phyloP scores from a whole-genome alignment of 2,888 invertebrate species.

The Acronicta leporina region DNA sequence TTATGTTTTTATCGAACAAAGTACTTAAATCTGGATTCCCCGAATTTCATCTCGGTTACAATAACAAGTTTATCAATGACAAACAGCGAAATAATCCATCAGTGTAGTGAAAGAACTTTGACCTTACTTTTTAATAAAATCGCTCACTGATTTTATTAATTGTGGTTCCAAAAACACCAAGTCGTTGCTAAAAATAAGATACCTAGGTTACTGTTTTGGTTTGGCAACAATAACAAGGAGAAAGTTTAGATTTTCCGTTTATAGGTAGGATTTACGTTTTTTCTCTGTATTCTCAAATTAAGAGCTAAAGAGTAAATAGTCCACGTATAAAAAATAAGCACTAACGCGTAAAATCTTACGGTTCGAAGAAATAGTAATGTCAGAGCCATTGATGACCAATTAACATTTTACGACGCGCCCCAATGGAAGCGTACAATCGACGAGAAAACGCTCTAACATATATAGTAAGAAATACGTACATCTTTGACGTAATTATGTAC shows the following conservation, averaged over 20 bases:
- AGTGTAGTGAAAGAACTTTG: conserved; percentile 4
- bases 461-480: not conserved
- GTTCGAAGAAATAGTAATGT: conserved; percentile 60
- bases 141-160: not conserved
- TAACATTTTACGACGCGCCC: conserved; percentile 58
- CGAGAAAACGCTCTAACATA: conserved; percentile 15
- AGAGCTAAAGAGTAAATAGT: conserved; percentile 10
- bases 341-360: conserved; percentile 43
- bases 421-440: conserved; percentile 36
- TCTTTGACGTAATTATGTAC: not conserved
- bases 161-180: not conserved
- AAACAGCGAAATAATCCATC: conserved; percentile 8
- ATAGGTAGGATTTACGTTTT: not conserved
- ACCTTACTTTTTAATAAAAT: not conserved
- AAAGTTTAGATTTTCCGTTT: not conserved
- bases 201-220: too few species aligned
- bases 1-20: not conserved
- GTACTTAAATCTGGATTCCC: conserved; percentile 14
- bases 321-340: conserved; percentile 33
- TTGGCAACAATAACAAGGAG: too few species aligned
- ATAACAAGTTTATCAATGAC: conserved; percentile 34
- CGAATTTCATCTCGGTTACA: conserved; percentile 22
- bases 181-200: too few species aligned
- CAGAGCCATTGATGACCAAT: conserved; percentile 61
- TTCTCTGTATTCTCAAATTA: conserved; percentile 17